Evolutionary conservation across 1,140 invertebrate genomes (phyloP).

Genomic region (Charaxes varanes): DNA sequence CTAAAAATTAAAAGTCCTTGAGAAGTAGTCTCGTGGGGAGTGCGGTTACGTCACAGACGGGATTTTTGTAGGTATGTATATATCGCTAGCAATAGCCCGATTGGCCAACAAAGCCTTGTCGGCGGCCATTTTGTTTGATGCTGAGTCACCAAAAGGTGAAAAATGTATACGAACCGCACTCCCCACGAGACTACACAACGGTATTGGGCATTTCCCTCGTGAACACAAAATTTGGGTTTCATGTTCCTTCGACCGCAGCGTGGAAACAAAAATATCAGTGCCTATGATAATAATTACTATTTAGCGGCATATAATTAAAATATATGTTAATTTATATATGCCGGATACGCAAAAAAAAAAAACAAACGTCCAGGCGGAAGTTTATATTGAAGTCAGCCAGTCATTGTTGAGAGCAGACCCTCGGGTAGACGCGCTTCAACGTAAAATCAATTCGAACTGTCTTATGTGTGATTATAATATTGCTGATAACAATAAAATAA

Average conservation of each 20-base stretch:
- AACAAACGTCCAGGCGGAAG: constrained; percentile 36
- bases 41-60: constrained; percentile 60
- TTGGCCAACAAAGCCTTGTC: constrained; percentile 69
- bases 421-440: constrained; percentile 20
- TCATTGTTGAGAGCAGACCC: constrained; percentile 24
- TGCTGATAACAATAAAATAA: constrained; percentile 22
- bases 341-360: constrained; percentile 9
- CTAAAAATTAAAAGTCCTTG: constrained; percentile 73
- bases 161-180: constrained; percentile 71
- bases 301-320: constrained; percentile 4
- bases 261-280: constrained; percentile 36
- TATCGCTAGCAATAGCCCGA: constrained; percentile 41
- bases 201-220: constrained; percentile 73
- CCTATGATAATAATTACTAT: constrained; percentile 3
- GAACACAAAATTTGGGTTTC: constrained; percentile 73
- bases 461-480: constrained; percentile 17
- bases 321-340: constrained; percentile 8
- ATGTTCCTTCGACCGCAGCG: constrained; percentile 57
- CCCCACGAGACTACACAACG: constrained; percentile 72
- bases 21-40: constrained; percentile 72
- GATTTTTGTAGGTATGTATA: constrained; percentile 71
- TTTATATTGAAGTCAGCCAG: constrained; percentile 28
- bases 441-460: constrained; percentile 17
- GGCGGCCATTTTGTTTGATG: constrained; percentile 73
- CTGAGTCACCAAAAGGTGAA: constrained; percentile 75